Evolutionary conservation across 2,113 vertebrate species (phyloP), one percentile per base, ranked within the genome.

Genomic region (Eidolon helvum): DNA sequence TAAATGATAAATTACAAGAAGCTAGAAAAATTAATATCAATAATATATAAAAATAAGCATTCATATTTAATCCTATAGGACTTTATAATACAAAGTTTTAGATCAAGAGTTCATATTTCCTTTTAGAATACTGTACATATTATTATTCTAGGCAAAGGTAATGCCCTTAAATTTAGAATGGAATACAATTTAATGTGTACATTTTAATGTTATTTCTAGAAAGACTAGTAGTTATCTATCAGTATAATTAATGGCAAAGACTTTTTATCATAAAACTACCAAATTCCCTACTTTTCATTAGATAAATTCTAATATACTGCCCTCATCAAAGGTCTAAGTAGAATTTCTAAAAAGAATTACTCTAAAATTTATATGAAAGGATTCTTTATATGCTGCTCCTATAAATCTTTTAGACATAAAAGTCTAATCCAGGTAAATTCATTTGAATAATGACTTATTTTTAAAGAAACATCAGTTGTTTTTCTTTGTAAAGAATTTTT

Each of bases 1-100:
- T 92, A 88, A 96, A 45, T 43, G 68, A 96, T 88, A 28, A 91
- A 19, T 53, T 94, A 87, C 10, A 24, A 89, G 86, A 82, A 43
- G 26, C 35, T 43, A 83, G 43, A 90, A 89, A 96, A 38, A 89
- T 74, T n/a, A 71, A 59, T 50, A 95, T 57, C 95, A 79, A 79
- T 71, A 2, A 59, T 43, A 97, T 0, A 82, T 48, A 79, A 83
- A 53, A 68, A 87, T 69, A 94, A 94, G 30, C 30, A 87, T 78
- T 92, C 5, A 57, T 45, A 87, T 86, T 80, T 89, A 94, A 65
- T 77, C 28, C 15, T 71, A 33, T 0, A 86, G 22, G 28, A 92
- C 77, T 94, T 93, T 90, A 45, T 33, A 45, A 91, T 91, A 35
- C 3, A 40, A 88, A 74, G 28, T 80, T 95, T 80, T 71, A 89